A percentile compares a stretch with the other conserved stretches of the same genome.
Evolutionary conservation across 2,888 invertebrate genomes (phyloP).

Genomic region (Megalurothrips usitatus): DNA sequence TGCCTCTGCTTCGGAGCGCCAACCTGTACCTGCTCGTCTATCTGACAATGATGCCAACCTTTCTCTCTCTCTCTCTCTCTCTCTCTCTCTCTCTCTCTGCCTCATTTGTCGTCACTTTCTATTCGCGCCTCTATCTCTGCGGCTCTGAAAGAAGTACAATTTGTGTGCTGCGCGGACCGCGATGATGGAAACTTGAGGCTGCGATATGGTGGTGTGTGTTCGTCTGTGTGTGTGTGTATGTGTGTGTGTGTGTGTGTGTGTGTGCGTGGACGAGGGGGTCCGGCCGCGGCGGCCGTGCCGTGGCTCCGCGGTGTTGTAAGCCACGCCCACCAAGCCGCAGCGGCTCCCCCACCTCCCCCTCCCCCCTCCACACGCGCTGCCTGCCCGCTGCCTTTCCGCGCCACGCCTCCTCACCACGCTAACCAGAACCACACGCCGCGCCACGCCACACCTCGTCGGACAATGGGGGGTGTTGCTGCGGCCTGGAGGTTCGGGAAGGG

Average conservation of each 20-base stretch:
- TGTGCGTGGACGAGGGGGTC: background rate
- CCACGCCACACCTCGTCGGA: background rate
- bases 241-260: background rate
- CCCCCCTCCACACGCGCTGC: background rate
- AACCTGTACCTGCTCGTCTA: too few species aligned
- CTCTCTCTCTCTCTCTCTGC: background rate
- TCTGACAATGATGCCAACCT: background rate
- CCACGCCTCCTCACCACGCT: background rate
- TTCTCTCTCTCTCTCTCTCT: background rate
- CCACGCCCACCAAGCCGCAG: constrained; percentile 4
- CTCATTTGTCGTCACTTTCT: too few species aligned
- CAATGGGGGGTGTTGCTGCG: background rate
- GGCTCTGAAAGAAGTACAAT: too few species aligned
- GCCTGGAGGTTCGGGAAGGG: background rate
- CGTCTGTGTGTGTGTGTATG: background rate
- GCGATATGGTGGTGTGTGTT: background rate
- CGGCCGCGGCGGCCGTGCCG: background rate
- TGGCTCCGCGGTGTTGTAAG: background rate
- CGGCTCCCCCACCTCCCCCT: background rate
- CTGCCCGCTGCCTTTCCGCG: background rate
- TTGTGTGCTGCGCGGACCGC: too few species aligned
- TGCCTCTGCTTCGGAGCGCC: too few species aligned
- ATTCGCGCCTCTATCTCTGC: background rate
- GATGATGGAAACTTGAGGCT: too few species aligned
- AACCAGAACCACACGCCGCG: constrained; percentile 1